These are phyloP conservation scores for Watsonalla cultraria DNA, from an alignment of 2,888 invertebrate species.

Conservation along the genomic window DNA sequence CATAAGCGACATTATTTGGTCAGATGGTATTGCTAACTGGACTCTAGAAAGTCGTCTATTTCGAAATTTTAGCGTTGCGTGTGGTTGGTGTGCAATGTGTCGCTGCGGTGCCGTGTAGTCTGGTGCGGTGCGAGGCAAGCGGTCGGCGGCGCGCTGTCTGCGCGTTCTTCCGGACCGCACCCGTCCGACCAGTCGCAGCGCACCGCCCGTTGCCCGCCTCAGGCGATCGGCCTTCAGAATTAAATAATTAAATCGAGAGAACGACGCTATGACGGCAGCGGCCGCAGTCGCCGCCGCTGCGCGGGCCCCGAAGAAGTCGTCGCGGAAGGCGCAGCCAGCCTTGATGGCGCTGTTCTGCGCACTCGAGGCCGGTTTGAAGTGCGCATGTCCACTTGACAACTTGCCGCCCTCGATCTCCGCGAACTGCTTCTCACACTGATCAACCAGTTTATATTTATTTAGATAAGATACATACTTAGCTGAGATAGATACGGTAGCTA, in stretches of 20 bases:
- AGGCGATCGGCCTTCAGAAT: slow-evolving; percentile 76
- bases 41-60: slow-evolving; percentile 72
- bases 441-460: slow-evolving; percentile 27
- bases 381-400: slow-evolving; percentile 58
- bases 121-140: slow-evolving; percentile 59
- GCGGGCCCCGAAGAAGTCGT: slow-evolving; percentile 66
- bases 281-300: slow-evolving; percentile 30
- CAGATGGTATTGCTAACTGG: slow-evolving; percentile 60
- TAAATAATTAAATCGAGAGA: slow-evolving; percentile 74
- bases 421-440: slow-evolving; percentile 51
- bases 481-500: no score
- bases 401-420: slow-evolving; percentile 57
- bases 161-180: slow-evolving; percentile 72
- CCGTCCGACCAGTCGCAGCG: slow-evolving; percentile 75
- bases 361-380: slow-evolving; percentile 71
- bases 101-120: slow-evolving; percentile 73
- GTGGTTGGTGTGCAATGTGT: slow-evolving; percentile 61
- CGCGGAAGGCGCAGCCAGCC: slow-evolving; percentile 73
- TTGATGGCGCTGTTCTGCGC: slow-evolving; percentile 75
- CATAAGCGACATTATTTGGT: slow-evolving; percentile 45
- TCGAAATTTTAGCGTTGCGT: slow-evolving; percentile 73
- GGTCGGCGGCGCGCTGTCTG: slow-evolving; percentile 76
- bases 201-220: slow-evolving; percentile 71
- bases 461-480: background rate
- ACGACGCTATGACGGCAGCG: slow-evolving; percentile 39